Conservation (phyloP, 2,888 invertebrate species). For the Metalampra italica region DNA sequence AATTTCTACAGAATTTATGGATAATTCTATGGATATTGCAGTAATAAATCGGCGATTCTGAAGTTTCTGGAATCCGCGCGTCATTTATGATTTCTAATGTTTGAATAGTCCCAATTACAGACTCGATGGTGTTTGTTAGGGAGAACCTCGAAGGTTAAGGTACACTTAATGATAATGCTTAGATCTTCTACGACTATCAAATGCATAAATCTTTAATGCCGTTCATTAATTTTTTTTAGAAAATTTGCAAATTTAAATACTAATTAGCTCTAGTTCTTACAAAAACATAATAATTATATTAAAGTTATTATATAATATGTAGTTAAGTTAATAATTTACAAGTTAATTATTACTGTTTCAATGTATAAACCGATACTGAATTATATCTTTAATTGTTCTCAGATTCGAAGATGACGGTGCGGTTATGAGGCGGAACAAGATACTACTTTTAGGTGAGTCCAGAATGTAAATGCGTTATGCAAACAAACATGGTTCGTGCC, state of each 20-base stretch:
- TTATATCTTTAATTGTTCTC: conserved; percentile 42
- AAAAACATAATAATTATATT: too few relatives aligned
- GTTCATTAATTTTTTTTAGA: too few relatives aligned
- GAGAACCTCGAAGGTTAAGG: neutral
- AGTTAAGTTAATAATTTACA: too few relatives aligned
- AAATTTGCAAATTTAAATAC: too few relatives aligned
- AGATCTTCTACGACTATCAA: too few relatives aligned
- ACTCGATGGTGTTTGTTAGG: neutral
- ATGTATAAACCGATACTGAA: neutral
- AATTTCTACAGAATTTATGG: conserved; percentile 28
- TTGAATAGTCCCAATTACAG: conserved; percentile 5
- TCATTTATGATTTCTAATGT: conserved; percentile 11
- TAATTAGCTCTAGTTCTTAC: too few relatives aligned
- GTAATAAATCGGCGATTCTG: conserved; percentile 18
- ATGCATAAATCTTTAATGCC: too few relatives aligned
- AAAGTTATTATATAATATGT: too few relatives aligned
- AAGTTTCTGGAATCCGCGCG: conserved; percentile 8
- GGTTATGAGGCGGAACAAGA: conserved; percentile 57
- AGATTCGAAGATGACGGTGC: conserved; percentile 60
- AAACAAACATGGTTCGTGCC: conserved; percentile 32
- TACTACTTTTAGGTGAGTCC: conserved; percentile 60
- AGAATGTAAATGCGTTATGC: conserved; percentile 44
- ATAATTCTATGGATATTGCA: conserved; percentile 27
- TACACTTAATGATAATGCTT: too few relatives aligned
- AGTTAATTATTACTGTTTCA: neutral